Evolutionary conservation across 2,113 vertebrate genomes (phyloP).

Genomic region (Aramus guarauna): DNA sequence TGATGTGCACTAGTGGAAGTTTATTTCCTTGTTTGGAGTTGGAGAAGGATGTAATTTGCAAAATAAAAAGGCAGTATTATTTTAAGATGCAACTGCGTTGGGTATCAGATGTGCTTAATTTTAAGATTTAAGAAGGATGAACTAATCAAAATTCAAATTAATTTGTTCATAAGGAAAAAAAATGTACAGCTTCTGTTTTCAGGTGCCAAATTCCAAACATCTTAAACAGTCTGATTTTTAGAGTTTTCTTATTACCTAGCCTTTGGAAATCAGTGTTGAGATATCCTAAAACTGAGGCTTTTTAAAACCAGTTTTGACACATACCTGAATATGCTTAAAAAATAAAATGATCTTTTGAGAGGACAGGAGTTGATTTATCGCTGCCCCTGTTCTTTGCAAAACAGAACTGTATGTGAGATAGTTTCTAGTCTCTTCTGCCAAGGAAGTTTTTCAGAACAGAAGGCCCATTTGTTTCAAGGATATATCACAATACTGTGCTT

Average conservation of each 20-base stretch:
- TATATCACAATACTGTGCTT: neutral
- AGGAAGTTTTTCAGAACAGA: neutral
- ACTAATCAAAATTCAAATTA: neutral
- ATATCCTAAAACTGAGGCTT: neutral
- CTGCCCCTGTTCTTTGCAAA: neutral
- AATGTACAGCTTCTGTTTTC: neutral
- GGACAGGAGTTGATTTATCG: neutral
- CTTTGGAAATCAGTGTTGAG: neutral
- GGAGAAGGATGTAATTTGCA: neutral
- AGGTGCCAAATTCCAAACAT: neutral
- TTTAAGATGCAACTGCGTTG: neutral
- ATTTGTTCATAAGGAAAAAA: neutral
- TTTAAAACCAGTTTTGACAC: neutral
- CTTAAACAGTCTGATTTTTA: neutral
- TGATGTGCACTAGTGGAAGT: neutral
- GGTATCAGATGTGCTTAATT: neutral
- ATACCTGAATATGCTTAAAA: neutral
- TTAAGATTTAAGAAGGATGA: neutral
- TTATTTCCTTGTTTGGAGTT: neutral
- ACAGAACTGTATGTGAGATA: neutral
- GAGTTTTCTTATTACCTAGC: neutral
- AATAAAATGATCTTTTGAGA: neutral
- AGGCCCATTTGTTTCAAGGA: neutral
- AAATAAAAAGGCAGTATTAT: neutral
- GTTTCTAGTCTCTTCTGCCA: neutral